Conservation (phyloP, 2,797 vertebrate species). For the Coracias cyanogaster region DNA sequence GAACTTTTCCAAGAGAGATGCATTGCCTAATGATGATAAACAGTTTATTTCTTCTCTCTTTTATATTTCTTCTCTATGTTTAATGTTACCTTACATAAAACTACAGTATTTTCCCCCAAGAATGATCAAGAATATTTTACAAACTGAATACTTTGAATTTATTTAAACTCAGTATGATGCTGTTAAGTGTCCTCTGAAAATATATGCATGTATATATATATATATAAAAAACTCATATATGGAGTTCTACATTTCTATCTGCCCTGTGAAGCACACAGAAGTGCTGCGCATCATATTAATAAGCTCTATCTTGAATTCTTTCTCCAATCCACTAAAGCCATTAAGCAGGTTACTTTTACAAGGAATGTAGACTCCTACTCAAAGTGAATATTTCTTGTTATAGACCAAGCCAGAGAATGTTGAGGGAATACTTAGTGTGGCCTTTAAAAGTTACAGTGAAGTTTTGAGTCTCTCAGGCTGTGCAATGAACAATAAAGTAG, state of each 20-base stretch:
- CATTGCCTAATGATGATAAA: neutral
- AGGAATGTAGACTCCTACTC: neutral
- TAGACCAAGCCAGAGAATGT: neutral
- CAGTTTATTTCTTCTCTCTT: neutral
- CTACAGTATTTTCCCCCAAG: neutral
- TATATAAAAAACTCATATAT: too few relatives aligned
- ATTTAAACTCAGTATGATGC: neutral
- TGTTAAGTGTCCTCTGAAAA: neutral
- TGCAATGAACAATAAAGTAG: neutral
- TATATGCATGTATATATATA: neutral
- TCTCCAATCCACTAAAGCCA: constrained; percentile 15
- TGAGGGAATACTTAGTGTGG: neutral
- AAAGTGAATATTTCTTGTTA: constrained; percentile 41
- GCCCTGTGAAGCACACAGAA: neutral
- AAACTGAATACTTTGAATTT: neutral
- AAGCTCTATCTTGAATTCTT: neutral
- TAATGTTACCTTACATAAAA: neutral
- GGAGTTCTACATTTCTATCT: neutral
- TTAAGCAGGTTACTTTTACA: constrained; percentile 36
- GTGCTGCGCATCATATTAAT: neutral
- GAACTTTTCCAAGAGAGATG: neutral
- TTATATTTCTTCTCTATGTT: neutral
- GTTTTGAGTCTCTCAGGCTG: neutral
- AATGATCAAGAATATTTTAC: neutral
- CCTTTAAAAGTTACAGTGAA: neutral